Base-by-base conservation (phyloP, 1,140 invertebrate genomes). In the Nephila pilipes region DNA sequence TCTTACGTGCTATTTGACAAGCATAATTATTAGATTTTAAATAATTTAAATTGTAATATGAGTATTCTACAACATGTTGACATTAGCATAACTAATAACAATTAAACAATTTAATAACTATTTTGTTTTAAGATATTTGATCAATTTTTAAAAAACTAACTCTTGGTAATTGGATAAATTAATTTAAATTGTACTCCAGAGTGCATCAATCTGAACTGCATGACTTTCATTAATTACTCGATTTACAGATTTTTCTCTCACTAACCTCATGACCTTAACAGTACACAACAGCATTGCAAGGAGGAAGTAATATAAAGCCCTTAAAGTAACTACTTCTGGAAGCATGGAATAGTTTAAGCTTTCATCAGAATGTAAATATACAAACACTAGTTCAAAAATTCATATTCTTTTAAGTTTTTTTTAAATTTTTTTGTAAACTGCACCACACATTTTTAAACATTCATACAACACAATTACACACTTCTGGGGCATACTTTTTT, bases 261-360 rank as follows among this genome's bases (percentile, higher is more conserved):
- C 54, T 90, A 65, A 90, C 88, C 69, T 80, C 88, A 90, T 79
- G 88, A 90, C 46, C 88, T 90, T 79, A 90, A 90, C 88, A 58
- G 89, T 83, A 83, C 89, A 81, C 63, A 85, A 85, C 81, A 85
- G 90, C 83, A 92, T 60, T 69, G 81, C 60, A 92, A 85, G 38
- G 80, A 92, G 81, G 58, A 92, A 46, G 85, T 58, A 93, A 46
- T 83, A 91, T 79, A 93, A 87, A 58, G 63, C 85, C 83, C n/a
- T 79, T 22, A 29, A 46, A 87, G 25, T 79, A 85, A 79, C 85
- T 87, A 93, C 85, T 87, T 93, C 65, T 93, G 91, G 91, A 93
- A 93, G 91, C 91, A 93, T 93, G 65, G 83, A 87, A 87, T 87
- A 87, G 46, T 93, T 46, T 75, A 79, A 87, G 85, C 91, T 87